phyloP scores from a whole-genome alignment of 2,113 vertebrate species.

The Lepisosteus osseus region DNA sequence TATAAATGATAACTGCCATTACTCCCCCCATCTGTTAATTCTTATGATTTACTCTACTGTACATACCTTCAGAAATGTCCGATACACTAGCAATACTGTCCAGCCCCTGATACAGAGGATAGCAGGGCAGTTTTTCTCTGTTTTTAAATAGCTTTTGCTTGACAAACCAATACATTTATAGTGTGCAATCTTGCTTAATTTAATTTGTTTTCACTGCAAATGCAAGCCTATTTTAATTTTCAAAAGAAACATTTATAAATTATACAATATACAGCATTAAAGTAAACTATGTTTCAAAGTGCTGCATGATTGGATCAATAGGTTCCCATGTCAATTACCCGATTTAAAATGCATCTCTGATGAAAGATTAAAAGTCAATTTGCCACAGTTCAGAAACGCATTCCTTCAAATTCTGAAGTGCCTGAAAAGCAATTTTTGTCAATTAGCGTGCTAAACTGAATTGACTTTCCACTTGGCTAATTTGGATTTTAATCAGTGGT shows the following conservation, averaged over 20 bases:
- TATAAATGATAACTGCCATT: too few relatives aligned
- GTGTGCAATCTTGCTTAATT: too few relatives aligned
- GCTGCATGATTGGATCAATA: background rate
- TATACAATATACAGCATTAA: background rate
- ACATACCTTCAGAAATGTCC: too few relatives aligned
- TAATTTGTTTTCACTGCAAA: too few relatives aligned
- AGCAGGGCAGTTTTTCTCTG: too few relatives aligned
- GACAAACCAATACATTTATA: too few relatives aligned
- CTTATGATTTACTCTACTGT: too few relatives aligned
- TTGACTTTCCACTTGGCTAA: background rate
- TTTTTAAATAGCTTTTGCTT: too few relatives aligned
- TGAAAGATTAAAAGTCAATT: constrained; percentile 39
- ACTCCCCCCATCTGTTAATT: too few relatives aligned
- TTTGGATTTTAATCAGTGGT: constrained; percentile 2
- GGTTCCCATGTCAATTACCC: constrained; percentile 26
- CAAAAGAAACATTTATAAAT: background rate
- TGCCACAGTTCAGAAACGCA: constrained; percentile 34
- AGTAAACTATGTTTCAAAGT: background rate
- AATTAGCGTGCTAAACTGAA: background rate
- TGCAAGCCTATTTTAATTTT: too few relatives aligned
- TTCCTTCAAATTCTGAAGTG: constrained; percentile 21
- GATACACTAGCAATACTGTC: too few relatives aligned
- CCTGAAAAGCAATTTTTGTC: background rate
- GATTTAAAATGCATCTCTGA: constrained; percentile 27
- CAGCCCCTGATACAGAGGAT: too few relatives aligned